Evolutionary conservation across 2,797 vertebrate species (phyloP), one percentile per base, ranked within the genome.

Genomic region (Pseudochromis fuscus): DNA sequence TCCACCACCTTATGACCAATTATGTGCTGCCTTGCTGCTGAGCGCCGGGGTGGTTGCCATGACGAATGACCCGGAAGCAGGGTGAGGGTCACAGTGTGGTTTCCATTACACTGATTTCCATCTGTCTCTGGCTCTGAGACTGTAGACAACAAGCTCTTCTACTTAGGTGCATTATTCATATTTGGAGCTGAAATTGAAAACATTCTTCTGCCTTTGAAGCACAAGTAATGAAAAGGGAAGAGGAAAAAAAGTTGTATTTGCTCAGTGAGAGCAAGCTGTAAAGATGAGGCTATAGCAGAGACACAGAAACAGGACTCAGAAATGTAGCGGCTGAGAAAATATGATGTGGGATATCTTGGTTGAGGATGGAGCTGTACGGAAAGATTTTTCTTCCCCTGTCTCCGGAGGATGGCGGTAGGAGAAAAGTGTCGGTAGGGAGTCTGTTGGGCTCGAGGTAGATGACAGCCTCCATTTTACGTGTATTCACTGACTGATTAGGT

Each of bases 401-500:
- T 78, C 58, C 52, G 75, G 81, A 75, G 85, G 68, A 56, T 25
- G 25, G 27, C 52, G 18, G 69, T 42, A 30, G 73, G 56, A 72
- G 75, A 72, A 76, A 49, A 55, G 74, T 74, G 81, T 88, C 69
- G 2, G 63, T 42, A 44, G 77, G 69, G 88, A 79, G 75, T 77
- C 85, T 77, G 76, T 48, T 40, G 67, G 67, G 75, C 75, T 77
- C 72, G 69, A 80, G 76, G 68, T 72, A 72, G 87, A 88, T 81
- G 88, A 85, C 88, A 82, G 83, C 68, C 81, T 73, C 81, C 82
- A 69, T 85, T 88, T 90, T 77, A 67, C 53, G 27, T 76, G 79
- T 76, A 81, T 88, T 84, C 86, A 73, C 77, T 78, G 84, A 86
- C 87, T 91, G 89, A 91, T 91, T 84, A 88, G 87, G 81, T 87